Base-by-base conservation (phyloP, 2,888 invertebrate species). In the Pyrocoelia pectoralis region DNA sequence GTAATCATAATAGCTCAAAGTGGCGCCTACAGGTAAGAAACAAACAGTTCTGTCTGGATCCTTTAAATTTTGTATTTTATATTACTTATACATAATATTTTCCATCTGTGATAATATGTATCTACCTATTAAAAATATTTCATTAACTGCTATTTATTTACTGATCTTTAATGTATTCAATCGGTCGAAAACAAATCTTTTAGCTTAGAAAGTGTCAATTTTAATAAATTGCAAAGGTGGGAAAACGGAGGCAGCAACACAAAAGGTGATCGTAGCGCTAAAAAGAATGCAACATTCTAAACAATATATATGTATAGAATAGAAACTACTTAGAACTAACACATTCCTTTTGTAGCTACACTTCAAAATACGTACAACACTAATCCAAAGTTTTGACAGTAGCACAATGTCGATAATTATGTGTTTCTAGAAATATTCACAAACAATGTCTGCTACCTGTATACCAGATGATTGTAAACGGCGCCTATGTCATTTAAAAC, bases 371-470 rank as follows among this genome's bases (percentile, higher is more conserved):
- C 65, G 67, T 70, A 78, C 77, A 79, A 78, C 76, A 68, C 74
- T 77, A 79, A 79, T 78, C 79, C 78, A 62, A 66, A 79, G 80
- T 81, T 81, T 77, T 81, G 81, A 80, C 81, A 80, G 78, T 74
- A 67, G 67, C 72, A 80, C 80, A 81, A 81, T 79, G 75, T 72
- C 66, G 53, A 77, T 79, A 81, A 81, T 81, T 81, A 80, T 74
- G 79, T 78, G 77, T 80, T 79, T 77, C 72, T 70, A 58, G 69
- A 74, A 76, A 76, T 75, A 74, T 74, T 70, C 71, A 71, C 77
- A 78, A 77, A 79, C 79, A 77, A 78, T 73, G 66, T 24, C 24
- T 61, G 57, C 71, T 77, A 77, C 77, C 77, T 77, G 77, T 63
- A 65, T 56, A 63, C 4, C 62, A 67, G 59, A 61, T 24, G 4